Evolutionary conservation across 2,113 vertebrate species (phyloP).

Genomic region (Brachyhypopomus gauderio): DNA sequence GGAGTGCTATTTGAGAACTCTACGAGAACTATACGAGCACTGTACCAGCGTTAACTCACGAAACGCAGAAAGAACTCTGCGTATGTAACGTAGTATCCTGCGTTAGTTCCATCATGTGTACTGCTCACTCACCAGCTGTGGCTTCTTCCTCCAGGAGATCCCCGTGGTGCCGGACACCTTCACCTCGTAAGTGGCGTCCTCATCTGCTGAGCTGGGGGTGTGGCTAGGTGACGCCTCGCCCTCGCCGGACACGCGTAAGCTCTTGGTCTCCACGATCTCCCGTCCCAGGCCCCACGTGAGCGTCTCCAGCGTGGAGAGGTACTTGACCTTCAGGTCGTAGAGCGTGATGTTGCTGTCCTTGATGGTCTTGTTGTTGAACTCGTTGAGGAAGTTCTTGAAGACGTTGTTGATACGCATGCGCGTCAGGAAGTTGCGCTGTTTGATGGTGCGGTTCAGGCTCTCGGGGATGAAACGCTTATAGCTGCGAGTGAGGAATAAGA

Average conservation of each 20-base stretch:
- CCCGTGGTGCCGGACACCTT: slow-evolving; percentile 87
- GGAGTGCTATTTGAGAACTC: too few relatives aligned
- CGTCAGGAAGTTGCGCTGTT: slow-evolving; percentile 91
- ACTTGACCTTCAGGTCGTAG: slow-evolving; percentile 95
- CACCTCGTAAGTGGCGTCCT: slow-evolving; percentile 75
- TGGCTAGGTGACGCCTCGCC: slow-evolving; percentile 73
- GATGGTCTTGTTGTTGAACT: slow-evolving; percentile 93
- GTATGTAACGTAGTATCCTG: too few relatives aligned
- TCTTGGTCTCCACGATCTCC: slow-evolving; percentile 80
- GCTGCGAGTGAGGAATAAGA: slow-evolving; percentile 66
- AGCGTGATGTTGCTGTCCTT: slow-evolving; percentile 85
- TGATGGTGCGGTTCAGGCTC: slow-evolving; percentile 86
- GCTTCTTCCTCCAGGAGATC: slow-evolving; percentile 88
- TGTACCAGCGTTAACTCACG: not conserved
- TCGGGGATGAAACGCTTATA: slow-evolving; percentile 95
- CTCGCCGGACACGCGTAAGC: slow-evolving; percentile 80
- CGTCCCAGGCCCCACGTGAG: slow-evolving; percentile 85
- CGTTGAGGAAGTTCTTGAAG: slow-evolving; percentile 95
- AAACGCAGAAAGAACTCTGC: too few relatives aligned
- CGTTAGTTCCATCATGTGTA: too few relatives aligned
- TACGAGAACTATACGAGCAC: too few relatives aligned
- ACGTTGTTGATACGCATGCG: slow-evolving; percentile 94
- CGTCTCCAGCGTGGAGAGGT: slow-evolving; percentile 92
- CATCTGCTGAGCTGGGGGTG: slow-evolving; percentile 37
- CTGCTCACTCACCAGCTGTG: slow-evolving; percentile 67